phyloP scores from a whole-genome alignment of 2,888 invertebrate genomes.

The Drosophila aldrichi region DNA sequence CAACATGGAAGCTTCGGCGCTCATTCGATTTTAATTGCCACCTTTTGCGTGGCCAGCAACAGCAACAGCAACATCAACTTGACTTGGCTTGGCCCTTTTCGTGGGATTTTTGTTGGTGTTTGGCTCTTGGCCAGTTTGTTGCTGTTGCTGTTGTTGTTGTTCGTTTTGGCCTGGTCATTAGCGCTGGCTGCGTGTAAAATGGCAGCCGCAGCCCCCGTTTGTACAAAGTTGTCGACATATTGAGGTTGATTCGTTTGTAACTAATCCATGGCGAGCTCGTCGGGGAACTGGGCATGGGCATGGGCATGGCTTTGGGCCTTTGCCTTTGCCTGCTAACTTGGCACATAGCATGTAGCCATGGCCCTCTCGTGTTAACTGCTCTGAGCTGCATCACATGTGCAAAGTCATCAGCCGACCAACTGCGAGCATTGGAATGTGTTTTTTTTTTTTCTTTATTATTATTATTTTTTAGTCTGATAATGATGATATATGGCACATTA shows the following conservation, averaged over 20 bases:
- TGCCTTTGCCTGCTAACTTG: slow-evolving; percentile 18
- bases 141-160: slow-evolving; percentile 28
- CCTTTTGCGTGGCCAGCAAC: slow-evolving; percentile 67
- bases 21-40: slow-evolving; percentile 82
- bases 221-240: slow-evolving; percentile 79
- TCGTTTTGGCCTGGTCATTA: slow-evolving; percentile 68
- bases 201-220: slow-evolving; percentile 62
- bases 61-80: slow-evolving; percentile 8
- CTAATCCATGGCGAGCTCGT: slow-evolving; percentile 58
- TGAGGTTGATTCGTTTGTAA: slow-evolving; percentile 76
- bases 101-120: slow-evolving; percentile 67
- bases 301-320: slow-evolving; percentile 11
- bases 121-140: slow-evolving; percentile 3
- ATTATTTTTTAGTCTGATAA: slow-evolving; percentile 61
- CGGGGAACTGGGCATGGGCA: background rate
- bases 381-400: slow-evolving; percentile 74
- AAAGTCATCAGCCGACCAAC: slow-evolving; percentile 69
- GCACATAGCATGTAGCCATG: slow-evolving; percentile 19
- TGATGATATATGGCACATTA: slow-evolving; percentile 76
- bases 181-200: slow-evolving; percentile 79
- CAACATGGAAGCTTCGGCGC: slow-evolving; percentile 81
- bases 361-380: slow-evolving; percentile 53
- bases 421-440: slow-evolving; percentile 55
- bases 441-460: background rate
- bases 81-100: slow-evolving; percentile 67